phyloP scores from a whole-genome alignment of 2,797 vertebrate species.

The Bufotes viridis region DNA sequence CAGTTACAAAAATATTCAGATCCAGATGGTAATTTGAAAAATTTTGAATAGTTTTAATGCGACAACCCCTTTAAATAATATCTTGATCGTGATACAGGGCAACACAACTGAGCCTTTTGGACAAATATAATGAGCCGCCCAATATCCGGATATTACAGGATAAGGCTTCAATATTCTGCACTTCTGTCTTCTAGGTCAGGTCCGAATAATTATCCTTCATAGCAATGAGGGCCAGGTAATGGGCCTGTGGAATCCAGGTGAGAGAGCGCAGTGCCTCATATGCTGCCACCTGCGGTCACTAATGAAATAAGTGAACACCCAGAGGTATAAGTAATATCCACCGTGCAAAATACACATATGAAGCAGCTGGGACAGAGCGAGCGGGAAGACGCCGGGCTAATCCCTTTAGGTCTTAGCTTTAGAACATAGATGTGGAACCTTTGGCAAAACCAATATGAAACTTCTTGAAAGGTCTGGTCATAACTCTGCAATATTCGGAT shows the following conservation, averaged over 20 bases:
- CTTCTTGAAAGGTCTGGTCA: conserved; percentile 19
- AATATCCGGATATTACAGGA: conserved; percentile 59
- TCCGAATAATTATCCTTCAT: conserved; percentile 42
- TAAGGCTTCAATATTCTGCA: conserved; percentile 78
- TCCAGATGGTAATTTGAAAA: too few relatives aligned
- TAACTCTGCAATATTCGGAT: conserved; percentile 41
- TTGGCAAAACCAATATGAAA: conserved; percentile 9
- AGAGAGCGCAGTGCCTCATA: conserved; percentile 44
- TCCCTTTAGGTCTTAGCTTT: conserved; percentile 55
- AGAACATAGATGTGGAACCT: conserved; percentile 35
- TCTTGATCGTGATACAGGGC: too few relatives aligned
- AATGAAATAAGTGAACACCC: conserved; percentile 65
- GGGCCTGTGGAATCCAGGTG: conserved; percentile 60
- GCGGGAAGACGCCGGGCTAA: conserved; percentile 61
- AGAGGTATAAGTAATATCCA: conserved; percentile 65
- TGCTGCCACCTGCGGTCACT: conserved; percentile 60
- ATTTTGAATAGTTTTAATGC: too few relatives aligned
- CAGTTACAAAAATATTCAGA: too few relatives aligned
- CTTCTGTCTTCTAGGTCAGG: conserved; percentile 72
- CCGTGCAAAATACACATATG: conserved; percentile 62
- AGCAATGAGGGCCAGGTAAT: conserved; percentile 66
- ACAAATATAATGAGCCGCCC: background rate
- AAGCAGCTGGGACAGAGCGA: conserved; percentile 59
- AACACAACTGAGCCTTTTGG: background rate
- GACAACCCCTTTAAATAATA: too few relatives aligned